A percentile compares a stretch with the other conserved stretches of the same genome.
Evolutionary conservation across 1,140 invertebrate species (phyloP).

Genomic region (Drosophila hydei): DNA sequence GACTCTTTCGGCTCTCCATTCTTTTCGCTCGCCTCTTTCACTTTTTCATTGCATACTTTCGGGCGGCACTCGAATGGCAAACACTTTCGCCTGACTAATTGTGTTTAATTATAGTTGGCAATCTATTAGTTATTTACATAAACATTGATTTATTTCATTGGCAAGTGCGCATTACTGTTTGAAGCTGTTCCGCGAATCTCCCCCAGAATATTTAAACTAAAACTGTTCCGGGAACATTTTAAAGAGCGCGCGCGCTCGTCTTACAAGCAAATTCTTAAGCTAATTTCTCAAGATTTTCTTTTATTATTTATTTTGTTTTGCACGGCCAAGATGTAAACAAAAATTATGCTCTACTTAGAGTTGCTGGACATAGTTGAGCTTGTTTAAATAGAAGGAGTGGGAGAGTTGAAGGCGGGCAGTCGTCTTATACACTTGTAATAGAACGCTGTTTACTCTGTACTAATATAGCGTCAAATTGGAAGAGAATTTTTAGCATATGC

Average conservation of each 20-base stretch:
- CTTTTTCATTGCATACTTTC: constrained; percentile 29
- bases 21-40: constrained; percentile 1
- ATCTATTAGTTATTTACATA: neutral
- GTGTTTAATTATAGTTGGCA: constrained; percentile 2
- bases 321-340: too few relatives aligned
- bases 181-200: neutral
- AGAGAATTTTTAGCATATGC: too few relatives aligned
- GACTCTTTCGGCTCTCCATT: neutral
- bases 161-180: neutral
- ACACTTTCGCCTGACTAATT: neutral
- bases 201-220: neutral
- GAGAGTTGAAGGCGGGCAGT: neutral
- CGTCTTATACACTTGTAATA: too few relatives aligned
- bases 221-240: neutral
- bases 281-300: too few relatives aligned
- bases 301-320: too few relatives aligned
- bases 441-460: too few relatives aligned
- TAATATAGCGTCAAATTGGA: too few relatives aligned
- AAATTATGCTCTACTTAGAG: too few relatives aligned
- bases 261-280: too few relatives aligned
- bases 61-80: neutral
- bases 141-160: neutral
- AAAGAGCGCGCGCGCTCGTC: too few relatives aligned
- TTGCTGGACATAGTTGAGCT: too few relatives aligned
- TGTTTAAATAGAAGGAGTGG: neutral